Evolutionary conservation across 2,113 vertebrate genomes (phyloP).

Genomic region (Sorex fumeus): DNA sequence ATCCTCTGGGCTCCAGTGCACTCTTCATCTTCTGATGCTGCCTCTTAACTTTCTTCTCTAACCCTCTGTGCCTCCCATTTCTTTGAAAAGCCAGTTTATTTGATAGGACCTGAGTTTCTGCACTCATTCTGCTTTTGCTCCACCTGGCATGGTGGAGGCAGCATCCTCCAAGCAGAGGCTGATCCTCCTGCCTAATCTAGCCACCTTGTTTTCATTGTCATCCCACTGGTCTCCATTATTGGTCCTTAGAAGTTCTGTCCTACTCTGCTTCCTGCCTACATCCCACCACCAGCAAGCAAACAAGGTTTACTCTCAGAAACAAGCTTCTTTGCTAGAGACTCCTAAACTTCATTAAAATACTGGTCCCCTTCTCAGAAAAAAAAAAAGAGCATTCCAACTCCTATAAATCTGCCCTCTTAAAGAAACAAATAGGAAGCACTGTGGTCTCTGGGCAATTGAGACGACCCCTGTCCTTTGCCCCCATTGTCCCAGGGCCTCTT

Average conservation of each 20-base stretch:
- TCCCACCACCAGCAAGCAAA: neutral
- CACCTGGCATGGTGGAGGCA: neutral
- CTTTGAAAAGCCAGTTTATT: neutral
- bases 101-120: neutral
- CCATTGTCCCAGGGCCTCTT: too few species aligned
- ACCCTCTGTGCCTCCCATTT: neutral
- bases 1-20: neutral
- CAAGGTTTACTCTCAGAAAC: neutral
- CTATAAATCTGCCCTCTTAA: too few species aligned
- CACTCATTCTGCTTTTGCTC: neutral
- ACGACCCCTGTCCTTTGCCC: too few species aligned
- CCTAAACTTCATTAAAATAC: too few species aligned
- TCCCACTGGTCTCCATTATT: neutral
- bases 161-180: neutral
- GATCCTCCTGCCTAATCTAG: neutral
- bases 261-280: neutral
- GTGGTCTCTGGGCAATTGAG: too few species aligned
- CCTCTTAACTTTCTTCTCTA: neutral
- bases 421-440: too few species aligned
- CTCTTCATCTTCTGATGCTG: neutral
- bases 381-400: too few species aligned
- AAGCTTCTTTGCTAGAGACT: neutral
- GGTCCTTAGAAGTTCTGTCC: neutral
- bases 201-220: too few species aligned
- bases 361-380: too few species aligned